phyloP scores from a whole-genome alignment of 2,113 vertebrate species.

The Mesocricetus auratus region DNA sequence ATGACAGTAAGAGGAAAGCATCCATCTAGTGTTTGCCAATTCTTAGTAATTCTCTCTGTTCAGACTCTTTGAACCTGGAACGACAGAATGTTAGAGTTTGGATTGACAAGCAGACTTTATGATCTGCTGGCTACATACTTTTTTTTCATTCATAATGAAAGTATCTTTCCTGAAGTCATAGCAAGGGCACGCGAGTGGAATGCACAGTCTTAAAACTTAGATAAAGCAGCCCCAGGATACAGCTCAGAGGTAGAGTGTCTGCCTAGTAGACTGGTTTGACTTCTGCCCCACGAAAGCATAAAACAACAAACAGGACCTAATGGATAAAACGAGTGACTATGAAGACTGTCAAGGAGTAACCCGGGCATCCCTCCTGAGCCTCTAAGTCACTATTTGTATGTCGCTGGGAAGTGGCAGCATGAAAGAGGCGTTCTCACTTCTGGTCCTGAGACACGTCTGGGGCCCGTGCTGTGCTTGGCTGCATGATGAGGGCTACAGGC shows the following conservation, averaged over 20 bases:
- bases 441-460: neutral
- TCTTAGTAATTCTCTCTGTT: conserved; percentile 51
- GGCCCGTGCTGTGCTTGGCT: neutral
- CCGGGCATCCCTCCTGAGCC: neutral
- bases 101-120: conserved; percentile 27
- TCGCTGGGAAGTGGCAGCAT: neutral
- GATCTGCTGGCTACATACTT: neutral
- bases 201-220: conserved; percentile 20
- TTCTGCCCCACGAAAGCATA: neutral
- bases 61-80: conserved; percentile 30
- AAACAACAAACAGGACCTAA: neutral
- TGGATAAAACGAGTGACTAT: neutral
- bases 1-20: neutral
- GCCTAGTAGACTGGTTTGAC: neutral
- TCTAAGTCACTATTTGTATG: conserved; percentile 22
- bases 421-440: neutral
- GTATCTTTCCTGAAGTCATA: conserved; percentile 39
- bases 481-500: neutral
- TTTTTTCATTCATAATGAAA: conserved; percentile 46
- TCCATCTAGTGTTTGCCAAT: conserved; percentile 38
- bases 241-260: neutral
- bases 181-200: neutral
- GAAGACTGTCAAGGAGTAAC: conserved; percentile 38
- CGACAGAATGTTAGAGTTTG: neutral
- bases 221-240: neutral